Percentiles rank a stretch among this genome's conserved stretches.
Evolutionary conservation across 2,113 vertebrate genomes (phyloP).

Genomic region (Nanorana parkeri): DNA sequence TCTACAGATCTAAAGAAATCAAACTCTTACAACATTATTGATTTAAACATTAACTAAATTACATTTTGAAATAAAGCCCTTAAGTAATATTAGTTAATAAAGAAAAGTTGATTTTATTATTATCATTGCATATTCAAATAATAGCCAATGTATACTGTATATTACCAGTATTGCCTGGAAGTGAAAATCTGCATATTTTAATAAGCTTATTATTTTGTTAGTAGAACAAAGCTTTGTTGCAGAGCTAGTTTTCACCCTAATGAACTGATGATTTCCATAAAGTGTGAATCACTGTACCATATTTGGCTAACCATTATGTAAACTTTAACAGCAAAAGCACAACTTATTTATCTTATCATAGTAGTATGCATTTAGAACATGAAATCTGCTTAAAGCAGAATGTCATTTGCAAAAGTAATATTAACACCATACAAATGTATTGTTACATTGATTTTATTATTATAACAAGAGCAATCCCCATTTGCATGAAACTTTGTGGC

Average conservation of each 20-base stretch:
- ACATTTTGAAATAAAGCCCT: neutral
- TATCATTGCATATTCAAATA: neutral
- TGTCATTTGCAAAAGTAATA: no score
- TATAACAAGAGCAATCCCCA: no score
- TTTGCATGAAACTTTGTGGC: no score
- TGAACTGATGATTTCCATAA: neutral
- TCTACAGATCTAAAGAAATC: no score
- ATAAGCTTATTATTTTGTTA: constrained; percentile 13
- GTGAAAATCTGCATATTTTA: neutral
- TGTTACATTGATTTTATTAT: no score
- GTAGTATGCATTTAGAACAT: no score
- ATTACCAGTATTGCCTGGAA: neutral
- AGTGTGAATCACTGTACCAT: neutral
- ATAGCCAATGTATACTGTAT: neutral
- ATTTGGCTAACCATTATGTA: neutral
- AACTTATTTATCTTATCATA: no score
- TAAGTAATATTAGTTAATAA: neutral
- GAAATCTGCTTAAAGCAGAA: no score
- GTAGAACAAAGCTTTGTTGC: neutral
- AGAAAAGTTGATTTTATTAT: neutral
- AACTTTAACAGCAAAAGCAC: neutral
- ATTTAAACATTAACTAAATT: no score
- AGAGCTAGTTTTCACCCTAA: neutral
- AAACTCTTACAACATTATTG: no score
- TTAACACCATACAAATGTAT: no score